These are phyloP conservation scores for Zapus hudsonius DNA, from an alignment of 2,113 vertebrate species.

Conservation along the genomic window DNA sequence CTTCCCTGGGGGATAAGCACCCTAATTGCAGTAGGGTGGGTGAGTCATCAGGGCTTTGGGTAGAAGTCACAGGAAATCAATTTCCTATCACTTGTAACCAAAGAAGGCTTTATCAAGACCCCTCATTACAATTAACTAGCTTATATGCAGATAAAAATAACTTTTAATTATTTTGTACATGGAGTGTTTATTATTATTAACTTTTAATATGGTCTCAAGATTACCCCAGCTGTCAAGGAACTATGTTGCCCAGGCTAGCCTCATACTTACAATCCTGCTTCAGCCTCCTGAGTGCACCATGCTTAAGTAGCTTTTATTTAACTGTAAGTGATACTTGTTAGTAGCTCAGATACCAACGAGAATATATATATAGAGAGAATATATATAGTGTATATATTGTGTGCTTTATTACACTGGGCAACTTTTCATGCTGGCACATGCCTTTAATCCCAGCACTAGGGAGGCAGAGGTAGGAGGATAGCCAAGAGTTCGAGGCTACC, in stretches of 20 bases:
- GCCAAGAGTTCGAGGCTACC: no score
- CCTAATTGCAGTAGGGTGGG: neutral
- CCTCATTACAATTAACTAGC: neutral
- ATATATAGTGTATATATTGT: no score
- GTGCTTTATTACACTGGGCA: no score
- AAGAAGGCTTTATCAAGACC: neutral
- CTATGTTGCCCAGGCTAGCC: neutral
- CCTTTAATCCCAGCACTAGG: no score
- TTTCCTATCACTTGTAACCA: neutral
- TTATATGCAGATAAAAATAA: conserved; percentile 71
- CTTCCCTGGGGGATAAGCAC: neutral
- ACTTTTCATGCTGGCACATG: no score
- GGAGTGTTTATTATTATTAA: no score
- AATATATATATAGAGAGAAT: conserved; percentile 76
- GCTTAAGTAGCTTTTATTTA: conserved; percentile 85
- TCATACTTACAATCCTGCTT: neutral
- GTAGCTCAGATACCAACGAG: conserved; percentile 80
- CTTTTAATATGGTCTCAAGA: no score
- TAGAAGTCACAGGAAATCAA: neutral
- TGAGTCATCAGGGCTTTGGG: neutral
- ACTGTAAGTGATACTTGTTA: conserved; percentile 81
- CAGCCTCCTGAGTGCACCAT: neutral
- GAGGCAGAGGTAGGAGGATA: no score
- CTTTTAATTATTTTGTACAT: conserved; percentile 81
- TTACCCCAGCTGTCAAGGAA: neutral